Evolutionary conservation across 64 coral and sea anemone genomes (phyloP).

Genomic region (Montipora cactus): DNA sequence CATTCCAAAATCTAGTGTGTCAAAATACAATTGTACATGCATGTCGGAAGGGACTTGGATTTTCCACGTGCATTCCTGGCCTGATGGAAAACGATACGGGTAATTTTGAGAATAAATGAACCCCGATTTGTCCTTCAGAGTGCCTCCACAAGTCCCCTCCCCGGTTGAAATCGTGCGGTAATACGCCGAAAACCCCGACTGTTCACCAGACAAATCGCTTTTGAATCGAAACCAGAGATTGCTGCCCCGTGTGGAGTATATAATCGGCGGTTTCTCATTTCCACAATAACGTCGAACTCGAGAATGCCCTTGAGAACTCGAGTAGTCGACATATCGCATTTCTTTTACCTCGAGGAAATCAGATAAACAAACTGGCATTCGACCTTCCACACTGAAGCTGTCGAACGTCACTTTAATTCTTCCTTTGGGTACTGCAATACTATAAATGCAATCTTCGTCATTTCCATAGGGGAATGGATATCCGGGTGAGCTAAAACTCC

Average conservation of each 20-base stretch:
- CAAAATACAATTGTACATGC: conserved; percentile 79
- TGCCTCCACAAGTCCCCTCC: conserved; percentile 73
- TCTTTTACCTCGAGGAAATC: conserved; percentile 88
- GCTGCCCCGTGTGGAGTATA: conserved; percentile 86
- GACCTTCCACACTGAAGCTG: conserved; percentile 80
- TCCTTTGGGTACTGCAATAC: conserved; percentile 84
- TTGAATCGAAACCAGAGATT: conserved; percentile 85
- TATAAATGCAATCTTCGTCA: conserved; percentile 88
- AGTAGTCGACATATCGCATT: conserved; percentile 71
- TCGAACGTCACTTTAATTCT: conserved; percentile 86
- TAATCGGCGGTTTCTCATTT: conserved; percentile 68
- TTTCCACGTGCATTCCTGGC: conserved; percentile 86
- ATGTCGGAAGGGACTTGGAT: conserved; percentile 73
- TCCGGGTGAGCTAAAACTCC: conserved; percentile 75
- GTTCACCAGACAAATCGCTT: conserved; percentile 54
- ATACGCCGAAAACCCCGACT: conserved; percentile 63
- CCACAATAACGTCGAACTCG: conserved; percentile 73
- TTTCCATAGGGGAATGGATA: conserved; percentile 75
- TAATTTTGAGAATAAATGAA: conserved; percentile 90
- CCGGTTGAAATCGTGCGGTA: conserved; percentile 79
- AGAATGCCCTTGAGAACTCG: conserved; percentile 35
- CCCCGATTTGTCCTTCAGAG: conserved; percentile 47
- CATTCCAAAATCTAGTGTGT: conserved; percentile 79
- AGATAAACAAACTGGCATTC: conserved; percentile 72
- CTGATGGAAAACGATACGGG: conserved; percentile 74